Conservation (phyloP, 2,113 vertebrate species). For the Nesogale talazaci region DNA sequence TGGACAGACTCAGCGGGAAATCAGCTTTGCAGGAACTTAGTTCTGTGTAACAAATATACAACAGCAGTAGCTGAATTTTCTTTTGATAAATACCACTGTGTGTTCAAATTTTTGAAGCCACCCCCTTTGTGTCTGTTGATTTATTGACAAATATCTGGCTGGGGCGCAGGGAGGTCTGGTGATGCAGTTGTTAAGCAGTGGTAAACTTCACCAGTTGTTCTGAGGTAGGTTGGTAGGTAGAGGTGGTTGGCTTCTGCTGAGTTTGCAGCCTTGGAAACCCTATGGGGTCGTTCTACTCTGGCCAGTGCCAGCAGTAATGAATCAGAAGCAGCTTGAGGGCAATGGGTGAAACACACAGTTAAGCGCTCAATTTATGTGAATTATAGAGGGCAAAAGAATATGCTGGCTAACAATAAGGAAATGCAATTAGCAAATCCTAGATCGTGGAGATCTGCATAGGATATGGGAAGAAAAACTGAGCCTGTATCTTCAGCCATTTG, state of each 20-base stretch:
- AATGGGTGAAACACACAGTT: not conserved
- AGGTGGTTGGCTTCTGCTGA: not conserved
- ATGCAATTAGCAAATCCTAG: slow-evolving; percentile 6
- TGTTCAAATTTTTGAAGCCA: not conserved
- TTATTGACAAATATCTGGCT: not conserved
- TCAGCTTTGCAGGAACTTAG: slow-evolving; percentile 4
- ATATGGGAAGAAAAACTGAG: slow-evolving; percentile 7
- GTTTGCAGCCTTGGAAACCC: not conserved
- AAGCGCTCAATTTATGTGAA: not conserved
- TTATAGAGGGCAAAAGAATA: not conserved
- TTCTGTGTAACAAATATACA: not conserved
- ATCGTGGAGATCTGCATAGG: not conserved
- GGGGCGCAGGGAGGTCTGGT: not conserved
- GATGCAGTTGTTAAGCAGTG: not conserved
- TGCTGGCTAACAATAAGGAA: not conserved
- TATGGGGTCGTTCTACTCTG: not conserved
- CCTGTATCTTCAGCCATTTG: not conserved
- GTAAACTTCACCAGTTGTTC: not conserved
- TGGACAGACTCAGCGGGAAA: not conserved
- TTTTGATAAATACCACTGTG: not conserved
- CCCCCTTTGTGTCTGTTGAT: not conserved
- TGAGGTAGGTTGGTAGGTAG: too few relatives aligned
- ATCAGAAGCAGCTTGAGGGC: not conserved
- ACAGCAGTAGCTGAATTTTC: not conserved
- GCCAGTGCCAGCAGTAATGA: not conserved